These are phyloP conservation scores for Pogonognathellus flavescens DNA, from an alignment of 1,140 invertebrate genomes.

Conservation along the genomic window DNA sequence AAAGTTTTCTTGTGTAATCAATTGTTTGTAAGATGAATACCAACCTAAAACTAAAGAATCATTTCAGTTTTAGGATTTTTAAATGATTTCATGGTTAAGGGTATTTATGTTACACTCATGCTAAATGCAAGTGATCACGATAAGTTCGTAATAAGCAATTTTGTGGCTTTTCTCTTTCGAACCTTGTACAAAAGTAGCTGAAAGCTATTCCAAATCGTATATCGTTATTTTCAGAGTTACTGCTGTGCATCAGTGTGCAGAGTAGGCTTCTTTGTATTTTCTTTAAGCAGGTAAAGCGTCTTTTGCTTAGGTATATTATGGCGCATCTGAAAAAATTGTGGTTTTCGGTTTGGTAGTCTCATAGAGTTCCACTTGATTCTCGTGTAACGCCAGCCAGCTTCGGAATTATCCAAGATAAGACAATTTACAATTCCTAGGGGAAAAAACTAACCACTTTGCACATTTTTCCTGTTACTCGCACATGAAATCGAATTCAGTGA, in stretches of 20 bases:
- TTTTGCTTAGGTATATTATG: background rate
- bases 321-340: conserved; percentile 22
- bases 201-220: background rate
- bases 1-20: too few species aligned
- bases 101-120: background rate
- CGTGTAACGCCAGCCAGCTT: conserved; percentile 2
- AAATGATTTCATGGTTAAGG: background rate
- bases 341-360: conserved; percentile 42
- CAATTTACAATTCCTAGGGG: background rate
- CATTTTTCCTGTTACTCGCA: background rate
- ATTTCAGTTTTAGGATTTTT: background rate
- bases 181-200: background rate
- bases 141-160: background rate
- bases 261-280: conserved; percentile 3
- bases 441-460: background rate
- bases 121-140: conserved; percentile 17
- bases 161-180: conserved; percentile 29
- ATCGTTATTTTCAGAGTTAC: conserved; percentile 19
- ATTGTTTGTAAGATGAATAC: background rate
- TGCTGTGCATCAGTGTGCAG: conserved; percentile 14
- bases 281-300: too few species aligned
- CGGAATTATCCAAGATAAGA: conserved; percentile 2
- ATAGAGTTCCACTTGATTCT: conserved; percentile 3
- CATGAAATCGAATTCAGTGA: conserved; percentile 12
- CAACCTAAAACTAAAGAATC: background rate